These are phyloP conservation scores for Amphiprion ocellaris DNA, from an alignment of 2,113 vertebrate species.

Conservation along the genomic window DNA sequence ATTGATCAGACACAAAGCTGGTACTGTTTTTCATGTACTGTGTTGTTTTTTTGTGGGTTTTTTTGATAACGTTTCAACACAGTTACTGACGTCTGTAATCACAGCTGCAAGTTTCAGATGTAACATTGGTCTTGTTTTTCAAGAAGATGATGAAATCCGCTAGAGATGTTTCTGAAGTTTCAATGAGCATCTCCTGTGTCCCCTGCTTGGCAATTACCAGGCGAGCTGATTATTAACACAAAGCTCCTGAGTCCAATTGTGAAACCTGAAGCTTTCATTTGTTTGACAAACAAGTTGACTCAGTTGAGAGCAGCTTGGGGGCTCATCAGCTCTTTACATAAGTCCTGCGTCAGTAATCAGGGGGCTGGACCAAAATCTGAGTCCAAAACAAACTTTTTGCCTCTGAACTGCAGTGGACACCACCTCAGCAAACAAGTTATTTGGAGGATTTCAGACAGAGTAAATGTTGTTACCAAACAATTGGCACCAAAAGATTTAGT, in stretches of 20 bases:
- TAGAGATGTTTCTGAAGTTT: background rate
- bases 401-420: background rate
- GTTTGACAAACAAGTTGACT: constrained; percentile 73
- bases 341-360: constrained; percentile 65
- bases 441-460: constrained; percentile 8
- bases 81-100: background rate
- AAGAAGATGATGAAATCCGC: constrained; percentile 21
- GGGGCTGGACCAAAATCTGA: constrained; percentile 29
- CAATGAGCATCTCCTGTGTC: background rate
- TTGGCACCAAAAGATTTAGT: background rate
- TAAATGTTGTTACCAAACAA: background rate
- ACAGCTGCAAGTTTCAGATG: background rate
- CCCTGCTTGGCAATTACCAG: constrained; percentile 60
- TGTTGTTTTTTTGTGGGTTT: background rate
- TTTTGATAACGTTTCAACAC: constrained; percentile 22
- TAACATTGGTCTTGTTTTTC: background rate
- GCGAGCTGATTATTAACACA: constrained; percentile 74
- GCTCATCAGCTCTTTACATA: constrained; percentile 46
- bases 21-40: background rate
- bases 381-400: constrained; percentile 67
- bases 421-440: constrained; percentile 20
- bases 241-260: constrained; percentile 56
- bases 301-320: constrained; percentile 40
- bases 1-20: background rate
- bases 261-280: constrained; percentile 55